These are phyloP conservation scores for Synanceia verrucosa DNA, from an alignment of 2,797 vertebrate genomes.

Conservation along the genomic window DNA sequence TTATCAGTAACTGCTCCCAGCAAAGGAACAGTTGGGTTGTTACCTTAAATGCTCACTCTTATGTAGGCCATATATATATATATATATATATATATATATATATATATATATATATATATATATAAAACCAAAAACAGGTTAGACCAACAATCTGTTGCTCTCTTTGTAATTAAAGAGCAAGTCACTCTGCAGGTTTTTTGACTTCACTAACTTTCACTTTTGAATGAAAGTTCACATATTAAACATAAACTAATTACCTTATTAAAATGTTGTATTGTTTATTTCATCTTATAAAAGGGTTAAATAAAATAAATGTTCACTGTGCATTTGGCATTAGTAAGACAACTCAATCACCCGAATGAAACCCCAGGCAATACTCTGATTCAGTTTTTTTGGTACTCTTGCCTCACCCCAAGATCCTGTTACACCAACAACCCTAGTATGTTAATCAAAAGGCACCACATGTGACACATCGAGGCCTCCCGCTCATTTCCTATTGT, in stretches of 20 bases:
- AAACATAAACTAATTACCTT: too few species aligned
- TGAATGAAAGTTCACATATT: too few species aligned
- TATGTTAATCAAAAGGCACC: conserved; percentile 84
- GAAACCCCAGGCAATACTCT: conserved; percentile 10
- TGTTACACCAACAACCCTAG: conserved; percentile 73
- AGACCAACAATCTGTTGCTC: background rate
- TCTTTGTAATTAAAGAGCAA: background rate
- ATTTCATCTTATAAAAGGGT: background rate
- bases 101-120: too few species aligned
- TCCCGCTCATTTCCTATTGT: conserved; percentile 84
- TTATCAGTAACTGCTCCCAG: conserved; percentile 67
- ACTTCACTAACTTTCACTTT: background rate
- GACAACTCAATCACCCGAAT: background rate
- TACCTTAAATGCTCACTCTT: background rate
- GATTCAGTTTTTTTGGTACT: conserved; percentile 63
- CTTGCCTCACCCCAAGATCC: conserved; percentile 58
- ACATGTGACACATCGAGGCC: conserved; percentile 81
- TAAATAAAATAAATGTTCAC: background rate
- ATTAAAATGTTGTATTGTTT: background rate
- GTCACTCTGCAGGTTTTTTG: conserved; percentile 38
- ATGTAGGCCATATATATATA: background rate
- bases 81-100: too few species aligned
- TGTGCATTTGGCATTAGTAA: background rate
- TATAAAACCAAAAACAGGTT: conserved; percentile 49
- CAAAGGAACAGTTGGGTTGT: conserved; percentile 34